A percentile compares a stretch with the other conserved stretches of the same genome.
Conservation (phyloP, 1,140 invertebrate species). For the Atopsyche davidsoni region DNA sequence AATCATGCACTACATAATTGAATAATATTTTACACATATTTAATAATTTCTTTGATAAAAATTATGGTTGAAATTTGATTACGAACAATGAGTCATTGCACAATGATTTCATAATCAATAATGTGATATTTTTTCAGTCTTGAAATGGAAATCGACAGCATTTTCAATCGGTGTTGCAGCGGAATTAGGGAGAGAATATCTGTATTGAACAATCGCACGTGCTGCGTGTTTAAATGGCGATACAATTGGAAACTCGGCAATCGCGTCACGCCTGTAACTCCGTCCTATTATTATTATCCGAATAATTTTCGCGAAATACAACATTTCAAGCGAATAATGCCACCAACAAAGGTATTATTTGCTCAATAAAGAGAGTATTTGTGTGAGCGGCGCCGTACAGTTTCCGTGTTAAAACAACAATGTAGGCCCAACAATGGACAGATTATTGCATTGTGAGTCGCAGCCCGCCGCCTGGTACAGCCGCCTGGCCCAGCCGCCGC, state of each 20-base stretch:
- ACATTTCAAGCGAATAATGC: conserved; percentile 30
- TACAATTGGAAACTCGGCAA: conserved; percentile 19
- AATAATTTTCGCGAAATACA: conserved; percentile 31
- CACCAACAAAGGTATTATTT: conserved; percentile 32
- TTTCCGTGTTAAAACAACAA: conserved; percentile 27
- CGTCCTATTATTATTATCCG: conserved; percentile 29
- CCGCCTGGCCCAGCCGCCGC: conserved; percentile 16
- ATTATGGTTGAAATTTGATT: no score
- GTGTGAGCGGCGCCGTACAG: conserved; percentile 14
- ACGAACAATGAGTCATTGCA: no score
- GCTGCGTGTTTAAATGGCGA: conserved; percentile 21
- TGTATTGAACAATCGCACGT: no score
- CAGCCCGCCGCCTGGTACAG: conserved; percentile 16
- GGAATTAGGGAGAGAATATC: no score
- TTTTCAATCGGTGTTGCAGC: no score
- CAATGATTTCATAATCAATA: no score
- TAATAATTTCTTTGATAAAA: no score
- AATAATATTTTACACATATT: no score
- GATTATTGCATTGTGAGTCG: conserved; percentile 32
- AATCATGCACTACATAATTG: no score
- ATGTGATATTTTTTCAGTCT: no score
- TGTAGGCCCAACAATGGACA: conserved; percentile 29
- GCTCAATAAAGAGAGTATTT: conserved; percentile 22
- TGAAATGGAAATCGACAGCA: no score
- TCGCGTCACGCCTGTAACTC: conserved; percentile 29